Conservation (phyloP, 2,113 vertebrate species). For the Ailuropoda melanoleuca region DNA sequence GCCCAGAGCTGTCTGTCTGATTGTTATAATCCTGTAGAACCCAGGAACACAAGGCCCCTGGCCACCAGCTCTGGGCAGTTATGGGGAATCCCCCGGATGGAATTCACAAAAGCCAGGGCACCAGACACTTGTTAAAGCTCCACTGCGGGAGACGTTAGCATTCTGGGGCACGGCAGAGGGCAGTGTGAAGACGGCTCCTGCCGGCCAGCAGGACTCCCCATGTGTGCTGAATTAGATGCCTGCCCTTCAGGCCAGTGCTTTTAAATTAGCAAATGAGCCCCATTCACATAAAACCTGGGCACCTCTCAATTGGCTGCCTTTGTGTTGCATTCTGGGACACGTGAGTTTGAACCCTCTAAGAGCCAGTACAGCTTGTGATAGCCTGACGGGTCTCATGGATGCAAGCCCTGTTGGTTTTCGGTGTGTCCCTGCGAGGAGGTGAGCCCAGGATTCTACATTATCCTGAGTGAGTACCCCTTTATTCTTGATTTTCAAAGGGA, state of each 20-base stretch:
- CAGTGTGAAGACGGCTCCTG: background rate
- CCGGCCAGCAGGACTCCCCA: background rate
- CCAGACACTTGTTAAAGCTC: background rate
- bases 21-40: background rate
- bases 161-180: background rate
- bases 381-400: background rate
- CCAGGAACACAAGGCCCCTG: background rate
- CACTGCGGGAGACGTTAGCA: background rate
- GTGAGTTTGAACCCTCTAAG: background rate
- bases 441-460: background rate
- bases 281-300: background rate
- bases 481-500: background rate
- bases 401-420: background rate
- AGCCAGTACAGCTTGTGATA: too few species aligned
- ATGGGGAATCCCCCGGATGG: background rate
- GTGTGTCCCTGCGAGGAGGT: background rate
- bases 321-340: background rate
- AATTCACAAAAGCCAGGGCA: background rate
- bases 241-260: background rate
- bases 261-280: background rate
- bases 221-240: background rate
- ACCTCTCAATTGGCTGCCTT: background rate
- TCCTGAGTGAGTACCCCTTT: background rate
- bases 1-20: background rate
- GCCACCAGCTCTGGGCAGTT: background rate